phyloP scores from a whole-genome alignment of 2,797 vertebrate species.

The Apodemus agrarius region DNA sequence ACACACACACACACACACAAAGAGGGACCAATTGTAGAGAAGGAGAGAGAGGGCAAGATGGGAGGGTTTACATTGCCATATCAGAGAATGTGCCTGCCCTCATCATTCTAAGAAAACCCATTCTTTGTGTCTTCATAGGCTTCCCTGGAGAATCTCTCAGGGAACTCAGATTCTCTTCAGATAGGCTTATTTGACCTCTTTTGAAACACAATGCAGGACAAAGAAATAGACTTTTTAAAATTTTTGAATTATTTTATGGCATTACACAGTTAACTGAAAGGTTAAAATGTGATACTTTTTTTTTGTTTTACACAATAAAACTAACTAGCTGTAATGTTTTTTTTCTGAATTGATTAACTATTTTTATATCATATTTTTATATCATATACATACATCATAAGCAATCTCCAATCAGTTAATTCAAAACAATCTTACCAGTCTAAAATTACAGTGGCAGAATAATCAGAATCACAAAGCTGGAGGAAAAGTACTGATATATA shows the following conservation, averaged over 20 bases:
- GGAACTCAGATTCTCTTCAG: neutral
- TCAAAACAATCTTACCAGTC: conserved; percentile 7
- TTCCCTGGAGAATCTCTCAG: neutral
- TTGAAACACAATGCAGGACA: neutral
- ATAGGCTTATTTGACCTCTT: neutral
- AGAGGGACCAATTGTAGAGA: neutral
- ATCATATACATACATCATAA: neutral
- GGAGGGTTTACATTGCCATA: neutral
- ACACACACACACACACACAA: neutral
- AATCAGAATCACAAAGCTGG: conserved; percentile 21
- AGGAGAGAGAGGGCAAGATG: too few species aligned
- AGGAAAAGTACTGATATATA: neutral
- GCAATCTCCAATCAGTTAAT: conserved; percentile 31
- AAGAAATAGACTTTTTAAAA: neutral
- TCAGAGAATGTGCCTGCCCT: neutral
- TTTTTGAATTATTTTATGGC: conserved; percentile 51
- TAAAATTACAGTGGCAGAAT: conserved; percentile 54
- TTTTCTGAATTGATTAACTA: conserved; percentile 45
- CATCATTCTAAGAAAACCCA: neutral
- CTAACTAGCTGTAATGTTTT: conserved; percentile 34
- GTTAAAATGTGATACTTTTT: neutral
- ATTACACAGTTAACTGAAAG: neutral
- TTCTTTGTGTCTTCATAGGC: neutral
- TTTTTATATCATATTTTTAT: conserved; percentile 22
- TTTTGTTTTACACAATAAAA: conserved; percentile 41